Percentiles rank a stretch among this genome's conserved stretches.
Evolutionary conservation across 2,113 vertebrate species (phyloP).

Genomic region (Peromyscus leucopus): DNA sequence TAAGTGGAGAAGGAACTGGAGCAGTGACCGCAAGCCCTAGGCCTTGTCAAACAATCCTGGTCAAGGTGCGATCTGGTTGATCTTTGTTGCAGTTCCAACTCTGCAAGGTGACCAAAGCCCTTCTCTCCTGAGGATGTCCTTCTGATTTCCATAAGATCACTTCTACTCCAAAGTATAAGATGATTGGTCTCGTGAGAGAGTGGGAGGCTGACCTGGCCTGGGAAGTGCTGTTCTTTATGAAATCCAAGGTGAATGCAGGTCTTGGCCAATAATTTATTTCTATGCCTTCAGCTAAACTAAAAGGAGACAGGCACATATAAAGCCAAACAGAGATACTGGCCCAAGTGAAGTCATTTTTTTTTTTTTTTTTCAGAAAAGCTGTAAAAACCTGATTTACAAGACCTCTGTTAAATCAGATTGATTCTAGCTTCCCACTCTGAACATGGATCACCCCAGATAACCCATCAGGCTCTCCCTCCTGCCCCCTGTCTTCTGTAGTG

Average conservation of each 20-base stretch:
- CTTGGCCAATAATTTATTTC: background rate
- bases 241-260: background rate
- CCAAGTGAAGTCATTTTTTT: background rate
- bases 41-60: background rate
- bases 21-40: fast-evolving
- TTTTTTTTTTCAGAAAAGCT: background rate
- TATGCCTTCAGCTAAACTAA: background rate
- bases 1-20: background rate
- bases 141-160: background rate
- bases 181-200: too few relatives aligned
- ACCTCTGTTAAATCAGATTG: background rate
- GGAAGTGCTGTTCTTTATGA: background rate
- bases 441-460: background rate
- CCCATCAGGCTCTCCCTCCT: fast-evolving
- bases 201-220: background rate
- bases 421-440: too few relatives aligned
- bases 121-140: background rate
- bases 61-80: background rate
- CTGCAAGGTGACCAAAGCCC: too few relatives aligned
- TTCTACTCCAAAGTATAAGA: background rate
- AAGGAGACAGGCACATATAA: background rate
- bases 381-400: background rate
- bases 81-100: background rate
- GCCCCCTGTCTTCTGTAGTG: background rate
- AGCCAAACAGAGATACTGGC: background rate